phyloP scores from a whole-genome alignment of 2,797 vertebrate genomes.

The Botia almorhae region DNA sequence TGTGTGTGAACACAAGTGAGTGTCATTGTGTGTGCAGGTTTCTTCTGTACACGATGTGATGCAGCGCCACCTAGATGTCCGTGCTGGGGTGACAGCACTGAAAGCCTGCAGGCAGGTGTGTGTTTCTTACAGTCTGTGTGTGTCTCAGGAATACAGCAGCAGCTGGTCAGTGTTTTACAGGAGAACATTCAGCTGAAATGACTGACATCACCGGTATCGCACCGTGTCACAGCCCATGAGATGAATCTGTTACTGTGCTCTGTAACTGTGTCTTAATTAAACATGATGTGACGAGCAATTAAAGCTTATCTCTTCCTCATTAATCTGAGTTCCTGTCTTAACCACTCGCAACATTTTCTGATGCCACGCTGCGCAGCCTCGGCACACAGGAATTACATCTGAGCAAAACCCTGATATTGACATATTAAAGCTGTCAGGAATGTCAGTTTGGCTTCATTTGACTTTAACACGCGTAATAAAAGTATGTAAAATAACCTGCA shows the following conservation, averaged over 20 bases:
- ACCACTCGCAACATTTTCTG: neutral
- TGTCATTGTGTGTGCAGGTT: constrained; percentile 27
- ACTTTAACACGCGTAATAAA: too few relatives aligned
- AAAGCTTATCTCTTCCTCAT: neutral
- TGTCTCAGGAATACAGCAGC: constrained; percentile 74
- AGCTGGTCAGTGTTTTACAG: constrained; percentile 64
- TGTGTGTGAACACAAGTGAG: neutral
- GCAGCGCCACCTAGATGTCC: constrained; percentile 79
- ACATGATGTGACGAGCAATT: neutral
- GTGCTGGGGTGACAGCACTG: constrained; percentile 51
- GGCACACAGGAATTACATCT: too few relatives aligned
- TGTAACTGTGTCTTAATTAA: constrained; percentile 23
- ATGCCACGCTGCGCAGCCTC: too few relatives aligned
- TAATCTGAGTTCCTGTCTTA: neutral
- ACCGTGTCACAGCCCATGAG: neutral
- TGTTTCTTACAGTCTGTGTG: constrained; percentile 36
- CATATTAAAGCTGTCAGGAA: too few relatives aligned
- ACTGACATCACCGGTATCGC: constrained; percentile 72
- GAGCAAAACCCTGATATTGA: too few relatives aligned
- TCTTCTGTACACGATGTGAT: constrained; percentile 72
- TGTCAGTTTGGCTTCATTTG: too few relatives aligned
- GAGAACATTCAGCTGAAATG: constrained; percentile 68
- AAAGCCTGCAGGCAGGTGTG: constrained; percentile 18
- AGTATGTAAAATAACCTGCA: too few relatives aligned
- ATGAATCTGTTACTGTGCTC: neutral